Evolutionary conservation across 2,113 vertebrate genomes (phyloP).

Genomic region (Hippocampus mohnikei): DNA sequence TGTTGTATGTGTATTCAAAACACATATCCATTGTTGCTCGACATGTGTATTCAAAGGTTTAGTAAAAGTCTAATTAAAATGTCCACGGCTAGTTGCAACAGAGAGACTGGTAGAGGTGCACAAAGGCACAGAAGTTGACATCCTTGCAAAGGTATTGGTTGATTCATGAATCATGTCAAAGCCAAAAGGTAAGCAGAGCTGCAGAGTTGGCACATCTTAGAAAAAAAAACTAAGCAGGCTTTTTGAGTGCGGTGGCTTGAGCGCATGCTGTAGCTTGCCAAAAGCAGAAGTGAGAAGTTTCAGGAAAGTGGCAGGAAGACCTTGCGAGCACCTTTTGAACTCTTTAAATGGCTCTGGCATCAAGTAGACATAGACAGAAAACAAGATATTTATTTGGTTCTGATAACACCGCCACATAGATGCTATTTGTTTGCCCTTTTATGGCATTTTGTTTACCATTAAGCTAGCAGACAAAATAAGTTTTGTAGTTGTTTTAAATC

Average conservation of each 20-base stretch:
- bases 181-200: background rate
- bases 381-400: no score
- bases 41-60: no score
- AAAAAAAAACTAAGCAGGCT: background rate
- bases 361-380: background rate
- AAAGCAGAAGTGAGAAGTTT: constrained; percentile 82
- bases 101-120: background rate
- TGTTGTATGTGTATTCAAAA: constrained; percentile 28
- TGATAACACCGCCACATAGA: no score
- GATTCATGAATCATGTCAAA: background rate
- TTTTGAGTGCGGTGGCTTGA: background rate
- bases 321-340: background rate
- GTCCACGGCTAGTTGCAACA: background rate
- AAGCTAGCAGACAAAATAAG: no score
- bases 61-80: no score
- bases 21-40: no score
- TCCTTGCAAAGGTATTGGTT: background rate
- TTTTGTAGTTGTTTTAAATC: no score
- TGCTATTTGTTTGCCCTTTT: no score
- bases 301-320: constrained; percentile 68
- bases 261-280: constrained; percentile 48
- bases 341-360: background rate
- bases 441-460: no score
- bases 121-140: background rate
- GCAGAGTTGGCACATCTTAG: background rate